phyloP scores from a whole-genome alignment of 2,888 invertebrate species.

The Gymnocheta viridis region DNA sequence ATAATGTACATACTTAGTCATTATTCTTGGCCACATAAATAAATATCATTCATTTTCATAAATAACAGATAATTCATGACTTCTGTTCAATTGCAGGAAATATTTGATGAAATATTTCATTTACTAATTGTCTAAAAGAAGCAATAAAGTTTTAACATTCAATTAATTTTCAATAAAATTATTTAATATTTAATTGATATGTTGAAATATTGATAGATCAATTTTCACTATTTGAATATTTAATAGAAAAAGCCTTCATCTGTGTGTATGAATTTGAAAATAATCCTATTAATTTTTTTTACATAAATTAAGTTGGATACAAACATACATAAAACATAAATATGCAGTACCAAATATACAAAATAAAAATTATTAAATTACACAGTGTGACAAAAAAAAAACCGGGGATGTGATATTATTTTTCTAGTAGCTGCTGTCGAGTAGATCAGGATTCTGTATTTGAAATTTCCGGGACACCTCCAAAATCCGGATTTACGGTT shows the following conservation, averaged over 20 bases:
- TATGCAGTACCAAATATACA: too few species aligned
- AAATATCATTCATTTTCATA: constrained; percentile 21
- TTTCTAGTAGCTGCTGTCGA: too few species aligned
- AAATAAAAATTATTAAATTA: too few species aligned
- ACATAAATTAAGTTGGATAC: neutral
- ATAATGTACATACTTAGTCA: neutral
- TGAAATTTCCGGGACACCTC: too few species aligned
- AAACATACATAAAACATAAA: neutral
- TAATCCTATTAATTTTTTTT: neutral
- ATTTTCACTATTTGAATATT: neutral
- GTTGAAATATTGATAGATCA: neutral
- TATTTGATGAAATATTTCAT: neutral
- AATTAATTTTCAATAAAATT: neutral
- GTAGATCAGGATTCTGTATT: too few species aligned
- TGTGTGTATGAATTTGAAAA: neutral
- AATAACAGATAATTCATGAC: neutral
- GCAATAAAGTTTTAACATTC: neutral
- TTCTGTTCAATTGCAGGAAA: neutral
- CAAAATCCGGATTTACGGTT: too few species aligned
- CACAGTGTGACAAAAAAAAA: too few species aligned
- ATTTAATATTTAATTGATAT: neutral
- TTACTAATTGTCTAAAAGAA: too few species aligned
- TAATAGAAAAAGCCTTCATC: neutral
- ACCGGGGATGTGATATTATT: too few species aligned
- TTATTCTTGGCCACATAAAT: neutral